phyloP scores from a whole-genome alignment of 2,113 vertebrate species.

The Helogale parvula region DNA sequence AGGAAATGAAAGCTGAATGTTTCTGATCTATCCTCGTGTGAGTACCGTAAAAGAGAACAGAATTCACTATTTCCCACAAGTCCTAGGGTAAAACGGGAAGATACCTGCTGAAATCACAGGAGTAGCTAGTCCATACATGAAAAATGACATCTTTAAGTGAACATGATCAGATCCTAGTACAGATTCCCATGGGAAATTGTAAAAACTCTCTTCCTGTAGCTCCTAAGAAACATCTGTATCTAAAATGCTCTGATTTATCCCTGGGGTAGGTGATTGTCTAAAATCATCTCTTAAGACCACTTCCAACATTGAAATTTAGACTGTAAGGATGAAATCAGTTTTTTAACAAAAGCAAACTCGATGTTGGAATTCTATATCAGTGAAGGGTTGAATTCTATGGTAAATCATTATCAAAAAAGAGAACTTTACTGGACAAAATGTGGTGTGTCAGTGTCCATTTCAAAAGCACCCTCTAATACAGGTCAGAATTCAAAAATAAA shows the following conservation, averaged over 20 bases:
- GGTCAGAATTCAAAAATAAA: neutral
- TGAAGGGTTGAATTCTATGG: neutral
- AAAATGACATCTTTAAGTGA: neutral
- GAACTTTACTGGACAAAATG: neutral
- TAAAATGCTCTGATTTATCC: neutral
- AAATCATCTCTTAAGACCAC: neutral
- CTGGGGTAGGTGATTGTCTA: neutral
- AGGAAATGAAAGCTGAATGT: neutral
- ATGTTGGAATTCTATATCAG: neutral
- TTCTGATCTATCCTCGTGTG: neutral
- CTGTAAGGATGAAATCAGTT: neutral
- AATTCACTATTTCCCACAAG: neutral
- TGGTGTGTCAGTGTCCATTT: neutral
- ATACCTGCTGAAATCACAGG: neutral
- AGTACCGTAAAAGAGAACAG: neutral
- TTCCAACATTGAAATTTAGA: slow-evolving; percentile 12
- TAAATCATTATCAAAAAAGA: slow-evolving; percentile 30
- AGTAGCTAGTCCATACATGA: neutral
- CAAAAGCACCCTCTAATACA: neutral
- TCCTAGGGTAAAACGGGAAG: neutral
- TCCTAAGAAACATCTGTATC: neutral
- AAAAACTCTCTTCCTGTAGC: neutral
- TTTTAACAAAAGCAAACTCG: slow-evolving; percentile 5
- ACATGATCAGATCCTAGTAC: neutral
- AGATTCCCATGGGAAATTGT: slow-evolving; percentile 10